Conservation (phyloP, 2,888 invertebrate genomes). For the Callyntrura sp. region DNA sequence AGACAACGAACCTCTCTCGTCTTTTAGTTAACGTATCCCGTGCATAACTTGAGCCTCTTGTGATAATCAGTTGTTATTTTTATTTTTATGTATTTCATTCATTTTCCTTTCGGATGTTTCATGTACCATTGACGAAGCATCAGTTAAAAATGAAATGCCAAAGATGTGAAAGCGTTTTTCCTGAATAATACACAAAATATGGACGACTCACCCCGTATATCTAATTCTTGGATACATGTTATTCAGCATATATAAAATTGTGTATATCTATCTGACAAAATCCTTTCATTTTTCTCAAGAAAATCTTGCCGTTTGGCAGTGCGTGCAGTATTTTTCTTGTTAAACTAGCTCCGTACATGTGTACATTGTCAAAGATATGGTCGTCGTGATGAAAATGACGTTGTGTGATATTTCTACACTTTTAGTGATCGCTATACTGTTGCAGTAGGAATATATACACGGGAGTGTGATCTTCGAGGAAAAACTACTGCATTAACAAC, state of each 20-base stretch:
- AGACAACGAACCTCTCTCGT: too few species aligned
- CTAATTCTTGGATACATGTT: slow-evolving; percentile 14
- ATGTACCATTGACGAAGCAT: neutral
- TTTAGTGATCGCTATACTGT: neutral
- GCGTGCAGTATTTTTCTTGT: slow-evolving; percentile 36
- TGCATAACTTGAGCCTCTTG: neutral
- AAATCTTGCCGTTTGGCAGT: slow-evolving; percentile 7
- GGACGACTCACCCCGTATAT: neutral
- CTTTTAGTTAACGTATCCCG: neutral
- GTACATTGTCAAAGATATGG: slow-evolving; percentile 43
- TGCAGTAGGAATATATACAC: neutral
- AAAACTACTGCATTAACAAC: slow-evolving; percentile 24
- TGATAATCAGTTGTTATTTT: neutral
- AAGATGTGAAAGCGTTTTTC: neutral
- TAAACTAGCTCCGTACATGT: slow-evolving; percentile 44
- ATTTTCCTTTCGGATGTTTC: neutral
- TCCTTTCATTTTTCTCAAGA: neutral
- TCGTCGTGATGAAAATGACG: slow-evolving; percentile 2
- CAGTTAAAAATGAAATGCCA: slow-evolving; percentile 24
- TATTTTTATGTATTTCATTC: slow-evolving; percentile 5
- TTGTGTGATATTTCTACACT: neutral
- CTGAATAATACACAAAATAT: neutral
- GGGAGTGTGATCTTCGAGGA: neutral
- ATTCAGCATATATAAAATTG: too few species aligned
- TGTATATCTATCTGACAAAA: slow-evolving; percentile 13